phyloP scores from a whole-genome alignment of 2,113 vertebrate genomes.

The Pipra filicauda region DNA sequence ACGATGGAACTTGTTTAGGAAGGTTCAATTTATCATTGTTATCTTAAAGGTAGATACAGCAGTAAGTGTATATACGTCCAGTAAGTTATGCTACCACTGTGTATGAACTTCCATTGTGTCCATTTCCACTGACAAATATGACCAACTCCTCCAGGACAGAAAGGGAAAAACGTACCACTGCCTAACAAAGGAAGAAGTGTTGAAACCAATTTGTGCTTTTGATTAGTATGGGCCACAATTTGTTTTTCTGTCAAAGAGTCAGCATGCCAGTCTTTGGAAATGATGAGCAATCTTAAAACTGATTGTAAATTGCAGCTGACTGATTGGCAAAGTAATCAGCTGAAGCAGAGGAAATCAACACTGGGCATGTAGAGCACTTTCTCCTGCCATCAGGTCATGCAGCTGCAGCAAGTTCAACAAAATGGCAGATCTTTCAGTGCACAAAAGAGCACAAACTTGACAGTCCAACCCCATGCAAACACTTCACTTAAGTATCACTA shows the following conservation, averaged over 20 bases:
- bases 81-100: background rate
- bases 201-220: background rate
- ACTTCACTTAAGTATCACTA: background rate
- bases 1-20: background rate
- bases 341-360: constrained; percentile 51
- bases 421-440: constrained; percentile 25
- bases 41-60: background rate
- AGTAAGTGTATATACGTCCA: background rate
- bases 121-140: background rate
- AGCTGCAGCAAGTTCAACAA: constrained; percentile 58
- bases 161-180: background rate
- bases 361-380: constrained; percentile 34
- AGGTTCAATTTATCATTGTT: background rate
- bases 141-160: background rate
- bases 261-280: constrained; percentile 55
- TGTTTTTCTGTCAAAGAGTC: constrained; percentile 57
- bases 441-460: background rate
- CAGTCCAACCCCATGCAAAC: background rate
- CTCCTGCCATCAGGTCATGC: constrained; percentile 5
- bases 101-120: background rate
- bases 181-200: background rate
- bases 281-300: constrained; percentile 69
- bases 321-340: constrained; percentile 74
- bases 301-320: constrained; percentile 76
- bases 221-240: constrained; percentile 56